These are phyloP conservation scores for Pteromalus puparum DNA, from an alignment of 1,140 invertebrate species.

Conservation along the genomic window DNA sequence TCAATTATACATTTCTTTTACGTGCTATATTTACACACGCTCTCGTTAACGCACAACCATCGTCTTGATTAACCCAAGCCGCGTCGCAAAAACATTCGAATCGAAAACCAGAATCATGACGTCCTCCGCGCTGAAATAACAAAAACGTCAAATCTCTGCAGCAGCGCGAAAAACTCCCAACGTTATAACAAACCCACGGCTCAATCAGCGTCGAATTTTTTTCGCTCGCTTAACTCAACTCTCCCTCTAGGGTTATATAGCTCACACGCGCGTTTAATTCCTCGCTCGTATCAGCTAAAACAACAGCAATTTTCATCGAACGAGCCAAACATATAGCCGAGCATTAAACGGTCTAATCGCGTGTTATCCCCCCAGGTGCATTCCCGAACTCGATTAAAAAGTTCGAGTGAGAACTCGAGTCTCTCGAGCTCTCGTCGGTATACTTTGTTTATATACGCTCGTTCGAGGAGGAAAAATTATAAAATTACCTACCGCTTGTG, in stretches of 20 bases:
- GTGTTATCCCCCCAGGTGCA: background rate
- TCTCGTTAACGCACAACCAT: no score
- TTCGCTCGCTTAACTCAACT: background rate
- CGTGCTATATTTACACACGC: background rate
- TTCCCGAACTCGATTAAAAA: constrained; percentile 11
- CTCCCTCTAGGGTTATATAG: no score
- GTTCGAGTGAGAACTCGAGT: background rate
- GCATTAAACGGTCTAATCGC: background rate
- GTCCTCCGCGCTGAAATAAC: background rate
- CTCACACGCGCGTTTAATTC: background rate
- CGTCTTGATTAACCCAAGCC: no score
- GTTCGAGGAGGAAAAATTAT: background rate
- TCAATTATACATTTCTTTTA: no score
- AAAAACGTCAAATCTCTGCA: background rate
- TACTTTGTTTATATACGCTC: background rate
- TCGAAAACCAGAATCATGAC: background rate
- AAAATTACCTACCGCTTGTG: no score
- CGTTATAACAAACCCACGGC: background rate
- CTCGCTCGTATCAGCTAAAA: background rate
- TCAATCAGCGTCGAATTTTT: background rate
- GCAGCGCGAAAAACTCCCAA: background rate
- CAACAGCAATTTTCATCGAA: constrained; percentile 2
- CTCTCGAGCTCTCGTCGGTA: no score
- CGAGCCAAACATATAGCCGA: background rate
- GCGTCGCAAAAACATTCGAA: background rate